Conservation (phyloP, 2,113 vertebrate genomes). For the Kobus ellipsiprymnus region DNA sequence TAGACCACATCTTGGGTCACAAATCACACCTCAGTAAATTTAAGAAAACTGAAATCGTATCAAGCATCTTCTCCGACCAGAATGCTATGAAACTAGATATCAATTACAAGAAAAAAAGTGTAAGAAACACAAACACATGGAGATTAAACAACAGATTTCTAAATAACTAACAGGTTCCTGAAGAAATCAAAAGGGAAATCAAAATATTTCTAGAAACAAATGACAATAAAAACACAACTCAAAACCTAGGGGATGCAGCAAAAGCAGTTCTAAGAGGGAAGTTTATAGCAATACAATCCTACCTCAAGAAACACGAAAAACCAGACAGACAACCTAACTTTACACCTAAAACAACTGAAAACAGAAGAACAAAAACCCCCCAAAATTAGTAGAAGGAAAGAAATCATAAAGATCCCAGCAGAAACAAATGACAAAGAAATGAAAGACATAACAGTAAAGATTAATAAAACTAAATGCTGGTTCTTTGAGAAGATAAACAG, state of each 20-base stretch:
- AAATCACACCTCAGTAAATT: not conserved
- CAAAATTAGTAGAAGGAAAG: not conserved
- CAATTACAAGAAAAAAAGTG: not conserved
- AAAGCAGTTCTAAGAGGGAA: not conserved
- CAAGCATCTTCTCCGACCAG: not conserved
- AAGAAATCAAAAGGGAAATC: not conserved
- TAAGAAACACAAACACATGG: not conserved
- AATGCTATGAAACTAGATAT: not conserved
- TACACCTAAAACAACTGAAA: not conserved
- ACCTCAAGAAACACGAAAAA: not conserved
- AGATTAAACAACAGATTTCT: not conserved
- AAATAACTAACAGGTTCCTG: not conserved
- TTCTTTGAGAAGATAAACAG: not conserved
- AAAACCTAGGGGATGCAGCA: not conserved
- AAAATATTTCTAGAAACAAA: not conserved
- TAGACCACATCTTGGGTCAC: not conserved
- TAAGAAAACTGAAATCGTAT: not conserved
- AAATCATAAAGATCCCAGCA: not conserved
- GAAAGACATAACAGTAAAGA: not conserved
- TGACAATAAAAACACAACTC: not conserved
- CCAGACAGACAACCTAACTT: not conserved
- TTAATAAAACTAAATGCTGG: not conserved
- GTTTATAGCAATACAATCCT: not conserved
- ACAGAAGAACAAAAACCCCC: not conserved
- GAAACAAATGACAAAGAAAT: not conserved